phyloP scores from a whole-genome alignment of 2,888 invertebrate species.

The Lycia hirtaria region DNA sequence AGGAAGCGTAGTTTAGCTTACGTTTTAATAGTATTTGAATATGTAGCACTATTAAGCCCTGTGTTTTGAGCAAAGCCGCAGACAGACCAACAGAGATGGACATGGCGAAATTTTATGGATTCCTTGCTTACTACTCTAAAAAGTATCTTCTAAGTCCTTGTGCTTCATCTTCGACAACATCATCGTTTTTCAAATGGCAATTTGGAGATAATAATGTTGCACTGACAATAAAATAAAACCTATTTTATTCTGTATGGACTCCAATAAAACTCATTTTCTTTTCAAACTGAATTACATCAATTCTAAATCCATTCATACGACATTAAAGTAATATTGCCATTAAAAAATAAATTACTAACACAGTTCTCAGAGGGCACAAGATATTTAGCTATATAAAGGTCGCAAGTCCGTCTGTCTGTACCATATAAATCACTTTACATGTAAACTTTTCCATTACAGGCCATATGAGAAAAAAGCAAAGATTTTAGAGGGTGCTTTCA shows the following conservation, averaged over 20 bases:
- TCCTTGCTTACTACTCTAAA: no score
- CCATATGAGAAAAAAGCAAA: conserved; percentile 53
- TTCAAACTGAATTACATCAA: conserved; percentile 11
- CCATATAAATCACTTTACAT: conserved; percentile 83
- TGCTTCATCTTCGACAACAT: neutral
- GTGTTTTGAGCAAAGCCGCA: no score
- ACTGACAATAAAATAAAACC: neutral
- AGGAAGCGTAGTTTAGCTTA: no score
- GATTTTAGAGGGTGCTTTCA: conserved; percentile 3
- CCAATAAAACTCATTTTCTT: conserved; percentile 12
- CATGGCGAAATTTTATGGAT: no score
- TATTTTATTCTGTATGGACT: conserved; percentile 22
- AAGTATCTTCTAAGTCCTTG: no score
- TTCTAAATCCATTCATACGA: conserved; percentile 26
- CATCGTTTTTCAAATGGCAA: neutral
- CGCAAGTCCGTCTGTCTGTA: conserved; percentile 69
- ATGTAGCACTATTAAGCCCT: no score
- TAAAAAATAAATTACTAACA: conserved; percentile 38
- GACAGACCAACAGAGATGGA: no score
- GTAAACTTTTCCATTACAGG: conserved; percentile 83
- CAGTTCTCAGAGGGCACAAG: conserved; percentile 44
- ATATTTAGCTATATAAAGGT: conserved; percentile 65
- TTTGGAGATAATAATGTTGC: no score
- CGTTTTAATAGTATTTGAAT: no score
- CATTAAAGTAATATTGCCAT: conserved; percentile 26